phyloP scores from a whole-genome alignment of 2,888 invertebrate species.

The Galeopsomyia nigrocyanea region DNA sequence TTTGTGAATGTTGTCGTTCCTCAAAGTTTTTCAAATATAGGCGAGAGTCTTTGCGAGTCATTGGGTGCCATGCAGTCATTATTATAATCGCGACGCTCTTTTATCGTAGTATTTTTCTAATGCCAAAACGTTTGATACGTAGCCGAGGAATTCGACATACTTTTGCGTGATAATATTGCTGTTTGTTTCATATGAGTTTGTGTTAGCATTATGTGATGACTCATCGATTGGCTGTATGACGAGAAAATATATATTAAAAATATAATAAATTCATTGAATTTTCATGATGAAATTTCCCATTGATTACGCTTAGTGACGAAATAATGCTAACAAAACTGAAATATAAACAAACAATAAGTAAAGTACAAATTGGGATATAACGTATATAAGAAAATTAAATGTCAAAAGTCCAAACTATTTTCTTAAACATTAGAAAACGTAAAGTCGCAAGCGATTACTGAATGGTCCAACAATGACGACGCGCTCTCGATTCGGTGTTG shows the following conservation, averaged over 20 bases:
- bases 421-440: slow-evolving; percentile 24
- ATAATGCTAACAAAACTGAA: slow-evolving; percentile 32
- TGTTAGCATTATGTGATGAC: slow-evolving; percentile 24
- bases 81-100: too few species aligned
- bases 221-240: too few species aligned
- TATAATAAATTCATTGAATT: too few species aligned
- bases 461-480: slow-evolving; percentile 29
- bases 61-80: too few species aligned
- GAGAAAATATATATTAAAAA: too few species aligned
- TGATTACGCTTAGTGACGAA: not conserved
- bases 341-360: slow-evolving; percentile 30
- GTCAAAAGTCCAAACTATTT: slow-evolving; percentile 33
- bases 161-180: slow-evolving; percentile 11
- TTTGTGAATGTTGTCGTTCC: slow-evolving; percentile 62
- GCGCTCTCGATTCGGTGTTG: slow-evolving; percentile 44
- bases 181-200: slow-evolving; percentile 23
- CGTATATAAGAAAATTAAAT: slow-evolving; percentile 13
- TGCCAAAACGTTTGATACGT: too few species aligned
- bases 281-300: not conserved
- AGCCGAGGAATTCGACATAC: too few species aligned
- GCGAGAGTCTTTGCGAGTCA: slow-evolving; percentile 1
- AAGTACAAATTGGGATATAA: slow-evolving; percentile 46
- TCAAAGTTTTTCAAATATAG: slow-evolving; percentile 43
- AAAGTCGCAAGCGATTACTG: slow-evolving; percentile 24
- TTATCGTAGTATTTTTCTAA: too few species aligned